phyloP scores from a whole-genome alignment of 2,888 invertebrate species.

The Petrolisthes manimaculis region DNA sequence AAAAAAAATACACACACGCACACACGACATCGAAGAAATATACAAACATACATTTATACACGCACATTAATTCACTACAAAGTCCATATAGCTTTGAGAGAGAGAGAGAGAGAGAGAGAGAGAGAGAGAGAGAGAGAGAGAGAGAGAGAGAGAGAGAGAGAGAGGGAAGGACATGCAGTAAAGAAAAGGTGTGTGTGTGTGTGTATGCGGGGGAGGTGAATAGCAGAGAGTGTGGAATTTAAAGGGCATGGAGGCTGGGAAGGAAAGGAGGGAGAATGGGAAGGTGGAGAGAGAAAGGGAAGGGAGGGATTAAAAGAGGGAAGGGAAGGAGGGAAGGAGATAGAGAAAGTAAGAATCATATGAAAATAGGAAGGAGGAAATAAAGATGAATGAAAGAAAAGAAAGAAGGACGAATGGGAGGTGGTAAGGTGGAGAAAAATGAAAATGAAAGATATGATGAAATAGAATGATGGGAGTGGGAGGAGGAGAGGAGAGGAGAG shows the following conservation, averaged over 20 bases:
- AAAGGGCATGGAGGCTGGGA: neutral
- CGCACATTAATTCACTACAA: too few relatives aligned
- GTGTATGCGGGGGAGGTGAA: neutral
- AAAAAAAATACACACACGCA: too few relatives aligned
- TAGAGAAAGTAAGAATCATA: neutral
- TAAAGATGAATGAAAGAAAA: neutral
- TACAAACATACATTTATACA: too few relatives aligned
- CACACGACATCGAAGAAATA: too few relatives aligned
- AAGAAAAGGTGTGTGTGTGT: neutral
- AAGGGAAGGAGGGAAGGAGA: neutral
- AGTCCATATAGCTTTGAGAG: too few relatives aligned
- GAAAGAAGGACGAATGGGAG: neutral
- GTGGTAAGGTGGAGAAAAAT: neutral
- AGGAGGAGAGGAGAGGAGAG: neutral
- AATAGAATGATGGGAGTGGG: neutral
- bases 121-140: neutral
- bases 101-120: constrained; percentile 22
- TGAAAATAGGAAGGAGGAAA: neutral
- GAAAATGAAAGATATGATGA: too few relatives aligned
- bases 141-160: neutral
- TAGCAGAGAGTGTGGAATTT: neutral
- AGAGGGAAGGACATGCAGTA: neutral
- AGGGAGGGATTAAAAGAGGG: neutral
- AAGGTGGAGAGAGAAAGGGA: neutral
- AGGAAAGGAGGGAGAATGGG: neutral